phyloP scores from a whole-genome alignment of 2,113 vertebrate genomes.

The Paramisgurnus dabryanus region DNA sequence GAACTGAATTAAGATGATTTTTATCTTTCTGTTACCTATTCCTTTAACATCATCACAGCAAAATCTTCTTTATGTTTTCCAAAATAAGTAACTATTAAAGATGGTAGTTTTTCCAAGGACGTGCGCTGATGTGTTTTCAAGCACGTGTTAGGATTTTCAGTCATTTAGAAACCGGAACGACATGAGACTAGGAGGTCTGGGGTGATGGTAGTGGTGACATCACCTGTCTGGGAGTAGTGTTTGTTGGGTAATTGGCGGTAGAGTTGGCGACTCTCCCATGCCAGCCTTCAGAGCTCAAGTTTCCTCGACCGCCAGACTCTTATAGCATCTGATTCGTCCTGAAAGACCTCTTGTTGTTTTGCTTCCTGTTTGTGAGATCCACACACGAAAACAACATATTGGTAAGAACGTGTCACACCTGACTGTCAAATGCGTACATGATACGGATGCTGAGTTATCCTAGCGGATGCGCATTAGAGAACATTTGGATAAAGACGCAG shows the following conservation, averaged over 20 bases:
- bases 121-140: not conserved
- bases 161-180: not conserved
- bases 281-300: constrained; percentile 44
- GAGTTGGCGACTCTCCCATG: constrained; percentile 22
- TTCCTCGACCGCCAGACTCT: constrained; percentile 30
- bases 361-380: not conserved
- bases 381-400: not conserved
- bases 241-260: constrained; percentile 45
- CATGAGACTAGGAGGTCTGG: not conserved
- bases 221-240: constrained; percentile 42
- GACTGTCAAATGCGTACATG: not conserved
- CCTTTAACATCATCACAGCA: too few species aligned
- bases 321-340: constrained; percentile 7
- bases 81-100: not conserved
- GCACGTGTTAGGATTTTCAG: not conserved
- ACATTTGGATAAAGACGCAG: not conserved
- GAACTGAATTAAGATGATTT: too few species aligned
- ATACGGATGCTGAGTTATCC: not conserved
- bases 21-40: too few species aligned
- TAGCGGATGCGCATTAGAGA: not conserved
- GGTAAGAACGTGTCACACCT: not conserved
- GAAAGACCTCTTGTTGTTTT: constrained; percentile 22
- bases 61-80: not conserved
- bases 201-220: constrained; percentile 40
- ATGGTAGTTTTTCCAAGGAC: not conserved